phyloP scores from a whole-genome alignment of 2,797 vertebrate species.

The Sebastes minor region DNA sequence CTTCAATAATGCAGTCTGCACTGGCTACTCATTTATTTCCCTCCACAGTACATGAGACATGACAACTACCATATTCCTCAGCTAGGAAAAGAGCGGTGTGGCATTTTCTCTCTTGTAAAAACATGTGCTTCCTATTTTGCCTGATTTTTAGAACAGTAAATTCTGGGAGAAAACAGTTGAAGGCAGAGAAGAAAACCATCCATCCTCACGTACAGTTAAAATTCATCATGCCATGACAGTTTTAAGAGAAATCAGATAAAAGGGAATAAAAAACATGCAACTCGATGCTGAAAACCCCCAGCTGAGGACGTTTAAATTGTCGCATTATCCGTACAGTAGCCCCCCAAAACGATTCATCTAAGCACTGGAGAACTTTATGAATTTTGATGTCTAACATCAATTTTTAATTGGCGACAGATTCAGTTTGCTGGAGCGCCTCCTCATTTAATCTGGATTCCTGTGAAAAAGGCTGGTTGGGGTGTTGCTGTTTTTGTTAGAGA shows the following conservation, averaged over 20 bases:
- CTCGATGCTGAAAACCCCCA: neutral
- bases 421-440: slow-evolving; percentile 7
- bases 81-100: neutral
- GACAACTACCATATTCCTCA: slow-evolving; percentile 12
- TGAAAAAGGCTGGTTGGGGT: slow-evolving; percentile 12
- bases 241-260: neutral
- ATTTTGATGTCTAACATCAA: slow-evolving; percentile 46
- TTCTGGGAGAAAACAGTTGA: neutral
- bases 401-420: slow-evolving; percentile 35
- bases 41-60: slow-evolving; percentile 24
- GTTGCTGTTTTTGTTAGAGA: slow-evolving; percentile 18
- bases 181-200: neutral
- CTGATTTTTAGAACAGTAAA: neutral
- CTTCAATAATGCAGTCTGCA: slow-evolving; percentile 48
- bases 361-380: slow-evolving; percentile 27
- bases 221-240: neutral
- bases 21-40: slow-evolving; percentile 44
- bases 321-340: slow-evolving; percentile 6
- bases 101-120: neutral
- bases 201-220: neutral
- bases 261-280: neutral
- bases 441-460: slow-evolving; percentile 19
- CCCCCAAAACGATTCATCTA: slow-evolving; percentile 1
- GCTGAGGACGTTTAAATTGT: slow-evolving; percentile 10
- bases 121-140: neutral